A percentile compares a stretch with the other conserved stretches of the same genome.
Evolutionary conservation across 2,113 vertebrate species (phyloP).

Genomic region (Mustela lutreola): DNA sequence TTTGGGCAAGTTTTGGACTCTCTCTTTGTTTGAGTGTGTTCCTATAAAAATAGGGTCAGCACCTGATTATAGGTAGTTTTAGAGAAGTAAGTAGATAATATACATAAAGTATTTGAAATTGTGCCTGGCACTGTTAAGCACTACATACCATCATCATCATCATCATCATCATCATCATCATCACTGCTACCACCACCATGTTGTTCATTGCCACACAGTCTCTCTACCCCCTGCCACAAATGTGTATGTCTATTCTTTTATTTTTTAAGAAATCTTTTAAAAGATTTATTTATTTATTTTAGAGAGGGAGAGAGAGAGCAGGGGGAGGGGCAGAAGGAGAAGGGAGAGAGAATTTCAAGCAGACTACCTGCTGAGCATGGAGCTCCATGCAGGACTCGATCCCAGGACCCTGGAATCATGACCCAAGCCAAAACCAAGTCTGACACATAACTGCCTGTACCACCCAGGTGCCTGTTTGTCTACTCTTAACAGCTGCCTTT

Average conservation of each 20-base stretch:
- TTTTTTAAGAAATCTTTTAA: too few species aligned
- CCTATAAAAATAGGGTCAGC: not conserved
- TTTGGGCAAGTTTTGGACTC: not conserved
- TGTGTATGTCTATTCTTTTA: not conserved
- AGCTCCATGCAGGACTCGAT: too few species aligned
- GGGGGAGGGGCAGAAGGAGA: too few species aligned
- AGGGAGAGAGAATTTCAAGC: too few species aligned
- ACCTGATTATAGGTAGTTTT: not conserved
- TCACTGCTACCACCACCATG: too few species aligned
- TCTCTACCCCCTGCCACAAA: fast-evolving
- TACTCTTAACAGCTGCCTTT: not conserved
- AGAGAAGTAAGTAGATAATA: not conserved
- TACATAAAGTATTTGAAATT: not conserved
- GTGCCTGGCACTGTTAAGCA: not conserved
- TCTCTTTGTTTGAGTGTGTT: not conserved
- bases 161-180: too few species aligned
- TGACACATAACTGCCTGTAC: too few species aligned
- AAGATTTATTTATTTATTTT: too few species aligned
- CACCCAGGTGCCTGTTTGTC: not conserved
- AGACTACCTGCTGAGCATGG: too few species aligned
- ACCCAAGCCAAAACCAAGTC: too few species aligned
- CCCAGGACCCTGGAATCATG: too few species aligned
- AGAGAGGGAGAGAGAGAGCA: too few species aligned
- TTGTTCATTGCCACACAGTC: not conserved
- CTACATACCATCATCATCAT: not conserved